phyloP scores from a whole-genome alignment of 2,888 invertebrate species.

The Drosophila algonquin region DNA sequence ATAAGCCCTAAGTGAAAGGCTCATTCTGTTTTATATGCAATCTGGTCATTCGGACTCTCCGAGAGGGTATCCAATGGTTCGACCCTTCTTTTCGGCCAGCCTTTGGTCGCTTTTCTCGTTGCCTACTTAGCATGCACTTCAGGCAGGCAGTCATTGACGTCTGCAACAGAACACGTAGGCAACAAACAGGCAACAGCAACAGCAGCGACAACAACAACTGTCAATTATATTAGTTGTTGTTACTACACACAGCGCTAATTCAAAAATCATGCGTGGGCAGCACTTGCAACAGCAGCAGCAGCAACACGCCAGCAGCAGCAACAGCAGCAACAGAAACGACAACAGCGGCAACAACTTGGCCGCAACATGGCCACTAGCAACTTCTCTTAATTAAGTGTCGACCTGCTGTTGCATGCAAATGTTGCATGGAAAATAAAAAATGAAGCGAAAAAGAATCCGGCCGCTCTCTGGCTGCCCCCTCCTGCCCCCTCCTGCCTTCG shows the following conservation, averaged over 20 bases:
- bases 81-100: not conserved
- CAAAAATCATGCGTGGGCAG: conserved; percentile 83
- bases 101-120: not conserved
- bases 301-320: conserved; percentile 44
- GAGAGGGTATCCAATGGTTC: not conserved
- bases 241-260: conserved; percentile 78
- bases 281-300: conserved; percentile 36
- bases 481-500: conserved; percentile 5
- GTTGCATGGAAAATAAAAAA: conserved; percentile 12
- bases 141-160: conserved; percentile 66
- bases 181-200: conserved; percentile 30
- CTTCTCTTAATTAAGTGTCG: conserved; percentile 74
- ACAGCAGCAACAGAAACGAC: conserved; percentile 10
- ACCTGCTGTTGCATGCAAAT: conserved; percentile 77
- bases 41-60: not conserved
- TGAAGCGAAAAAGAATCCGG: conserved; percentile 1
- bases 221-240: conserved; percentile 76
- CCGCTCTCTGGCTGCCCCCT: conserved; percentile 5
- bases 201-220: conserved; percentile 60
- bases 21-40: not conserved
- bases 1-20: not conserved
- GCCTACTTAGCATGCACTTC: conserved; percentile 73
- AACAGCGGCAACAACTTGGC: conserved; percentile 43
- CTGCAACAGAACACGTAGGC: conserved; percentile 75
- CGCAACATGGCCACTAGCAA: conserved; percentile 62